Evolutionary conservation across 92 coral and sea anemone species (phyloP).

Genomic region (Porites divaricata): DNA sequence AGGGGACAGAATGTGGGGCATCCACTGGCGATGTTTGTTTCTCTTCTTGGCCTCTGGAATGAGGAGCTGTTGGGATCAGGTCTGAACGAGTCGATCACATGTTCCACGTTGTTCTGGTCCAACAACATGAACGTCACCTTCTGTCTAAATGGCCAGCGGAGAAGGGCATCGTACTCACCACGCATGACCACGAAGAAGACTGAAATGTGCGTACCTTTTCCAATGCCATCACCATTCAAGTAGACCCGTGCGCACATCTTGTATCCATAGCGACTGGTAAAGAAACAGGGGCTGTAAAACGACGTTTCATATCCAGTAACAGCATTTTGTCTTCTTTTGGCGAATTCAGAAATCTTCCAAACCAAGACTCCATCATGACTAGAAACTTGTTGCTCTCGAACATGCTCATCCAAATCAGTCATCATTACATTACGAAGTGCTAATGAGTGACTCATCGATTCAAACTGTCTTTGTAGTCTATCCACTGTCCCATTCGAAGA

Average conservation of each 20-base stretch:
- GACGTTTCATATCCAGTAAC: slow-evolving; percentile 47
- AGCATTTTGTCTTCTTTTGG: slow-evolving; percentile 55
- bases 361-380: slow-evolving; percentile 61
- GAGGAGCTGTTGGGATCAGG: slow-evolving; percentile 90
- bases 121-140: slow-evolving; percentile 82
- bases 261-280: slow-evolving; percentile 64
- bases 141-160: slow-evolving; percentile 92
- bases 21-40: slow-evolving; percentile 79
- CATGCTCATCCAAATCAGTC: slow-evolving; percentile 44
- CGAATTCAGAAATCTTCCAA: slow-evolving; percentile 66
- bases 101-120: slow-evolving; percentile 83
- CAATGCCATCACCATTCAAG: slow-evolving; percentile 74
- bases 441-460: slow-evolving; percentile 37
- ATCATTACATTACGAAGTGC: slow-evolving; percentile 55
- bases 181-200: slow-evolving; percentile 78
- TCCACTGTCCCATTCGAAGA: slow-evolving; percentile 10
- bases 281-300: slow-evolving; percentile 64
- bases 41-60: slow-evolving; percentile 79
- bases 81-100: slow-evolving; percentile 82
- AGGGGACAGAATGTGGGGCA: slow-evolving; percentile 80
- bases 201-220: slow-evolving; percentile 60
- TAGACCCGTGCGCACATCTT: slow-evolving; percentile 76
- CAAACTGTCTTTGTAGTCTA: slow-evolving; percentile 50
- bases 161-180: slow-evolving; percentile 74
- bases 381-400: slow-evolving; percentile 14